Evolutionary conservation across 2,888 invertebrate species (phyloP).

Genomic region (Tenthredo livida): DNA sequence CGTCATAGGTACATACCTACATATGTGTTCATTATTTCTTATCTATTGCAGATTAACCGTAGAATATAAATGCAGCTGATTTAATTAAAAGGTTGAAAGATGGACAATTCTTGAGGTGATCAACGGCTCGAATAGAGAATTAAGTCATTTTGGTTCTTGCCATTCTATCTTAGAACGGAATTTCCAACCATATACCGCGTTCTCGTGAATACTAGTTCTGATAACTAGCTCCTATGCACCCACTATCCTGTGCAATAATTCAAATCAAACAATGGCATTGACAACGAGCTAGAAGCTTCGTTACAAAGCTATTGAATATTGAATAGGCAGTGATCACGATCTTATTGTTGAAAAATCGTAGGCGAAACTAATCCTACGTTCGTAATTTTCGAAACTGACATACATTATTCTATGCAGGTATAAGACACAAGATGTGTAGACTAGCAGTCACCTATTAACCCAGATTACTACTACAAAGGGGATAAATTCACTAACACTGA

Average conservation of each 20-base stretch:
- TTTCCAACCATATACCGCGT: neutral
- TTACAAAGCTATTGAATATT: neutral
- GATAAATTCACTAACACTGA: neutral
- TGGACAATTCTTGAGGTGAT: neutral
- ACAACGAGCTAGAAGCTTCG: neutral
- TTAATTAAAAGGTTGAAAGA: neutral
- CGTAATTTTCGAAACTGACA: neutral
- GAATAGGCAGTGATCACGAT: constrained; percentile 29
- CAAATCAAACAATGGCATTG: neutral
- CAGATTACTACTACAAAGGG: neutral
- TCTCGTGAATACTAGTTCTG: neutral
- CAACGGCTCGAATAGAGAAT: no score
- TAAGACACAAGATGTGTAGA: neutral
- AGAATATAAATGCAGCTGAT: neutral
- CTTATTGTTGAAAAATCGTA: neutral
- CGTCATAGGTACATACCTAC: neutral
- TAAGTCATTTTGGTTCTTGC: neutral
- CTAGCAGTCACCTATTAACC: neutral
- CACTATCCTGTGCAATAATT: neutral
- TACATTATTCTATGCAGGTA: neutral
- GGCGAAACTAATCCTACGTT: neutral
- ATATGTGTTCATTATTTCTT: neutral
- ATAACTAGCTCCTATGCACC: neutral
- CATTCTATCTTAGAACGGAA: neutral
- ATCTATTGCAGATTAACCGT: neutral